Evolutionary conservation across 2,888 invertebrate genomes (phyloP).

Genomic region (Parascotia fuliginaria): DNA sequence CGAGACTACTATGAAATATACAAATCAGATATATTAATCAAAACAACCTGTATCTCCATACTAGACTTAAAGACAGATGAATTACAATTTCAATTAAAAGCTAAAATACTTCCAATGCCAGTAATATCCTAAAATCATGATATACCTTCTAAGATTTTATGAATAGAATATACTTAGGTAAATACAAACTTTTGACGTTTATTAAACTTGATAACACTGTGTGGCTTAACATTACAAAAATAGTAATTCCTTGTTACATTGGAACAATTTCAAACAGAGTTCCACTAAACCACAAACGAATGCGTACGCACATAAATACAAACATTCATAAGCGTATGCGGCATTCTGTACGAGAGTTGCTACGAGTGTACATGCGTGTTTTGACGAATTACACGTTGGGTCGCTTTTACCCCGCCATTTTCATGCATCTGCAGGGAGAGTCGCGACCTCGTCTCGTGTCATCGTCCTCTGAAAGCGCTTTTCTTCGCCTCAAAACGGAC

Average conservation of each 20-base stretch:
- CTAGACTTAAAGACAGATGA: no score
- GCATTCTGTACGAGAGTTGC: conserved; percentile 14
- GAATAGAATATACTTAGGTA: no score
- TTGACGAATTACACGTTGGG: conserved; percentile 80
- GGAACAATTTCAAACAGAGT: conserved; percentile 10
- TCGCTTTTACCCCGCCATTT: conserved; percentile 78
- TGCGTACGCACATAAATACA: conserved; percentile 22
- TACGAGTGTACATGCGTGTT: conserved; percentile 57
- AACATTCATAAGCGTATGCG: conserved; percentile 2
- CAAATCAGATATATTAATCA: no score
- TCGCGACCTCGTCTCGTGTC: conserved; percentile 84
- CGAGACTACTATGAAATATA: no score
- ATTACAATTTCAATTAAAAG: no score
- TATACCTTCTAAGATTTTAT: no score
- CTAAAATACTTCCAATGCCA: no score
- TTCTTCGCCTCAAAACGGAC: conserved; percentile 84
- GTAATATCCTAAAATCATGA: no score
- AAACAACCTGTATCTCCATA: no score
- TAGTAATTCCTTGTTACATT: neutral
- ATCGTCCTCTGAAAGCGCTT: conserved; percentile 85
- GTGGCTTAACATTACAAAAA: neutral
- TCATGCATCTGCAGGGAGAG: conserved; percentile 78
- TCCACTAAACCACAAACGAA: conserved; percentile 16
- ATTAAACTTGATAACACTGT: neutral
- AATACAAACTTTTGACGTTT: no score